These are phyloP conservation scores for Engystomops pustulosus DNA, from an alignment of 2,113 vertebrate genomes.

Conservation along the genomic window DNA sequence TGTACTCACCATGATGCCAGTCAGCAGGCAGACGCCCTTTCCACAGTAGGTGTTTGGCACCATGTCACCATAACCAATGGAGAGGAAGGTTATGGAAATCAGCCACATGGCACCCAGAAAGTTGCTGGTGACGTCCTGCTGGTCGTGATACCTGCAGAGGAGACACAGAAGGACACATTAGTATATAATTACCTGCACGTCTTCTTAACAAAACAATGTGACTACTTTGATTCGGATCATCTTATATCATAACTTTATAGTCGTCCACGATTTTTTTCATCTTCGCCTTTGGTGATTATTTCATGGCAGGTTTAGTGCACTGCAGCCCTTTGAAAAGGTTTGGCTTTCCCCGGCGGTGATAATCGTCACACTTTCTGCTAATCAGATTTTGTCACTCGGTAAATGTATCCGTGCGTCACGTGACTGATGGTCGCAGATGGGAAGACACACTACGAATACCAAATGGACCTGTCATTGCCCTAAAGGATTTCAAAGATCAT, in stretches of 20 bases:
- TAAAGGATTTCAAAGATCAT: neutral
- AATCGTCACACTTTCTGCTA: neutral
- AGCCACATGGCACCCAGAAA: constrained; percentile 99
- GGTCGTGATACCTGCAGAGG: constrained; percentile 89
- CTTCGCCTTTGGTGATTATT: neutral
- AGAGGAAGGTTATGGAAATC: constrained; percentile 98
- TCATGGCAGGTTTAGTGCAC: neutral
- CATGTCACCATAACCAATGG: constrained; percentile 98
- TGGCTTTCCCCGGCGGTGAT: neutral
- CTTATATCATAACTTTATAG: too few relatives aligned
- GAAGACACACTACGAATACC: neutral
- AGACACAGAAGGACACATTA: neutral
- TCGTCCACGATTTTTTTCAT: too few relatives aligned
- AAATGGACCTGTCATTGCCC: neutral
- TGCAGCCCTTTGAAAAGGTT: neutral
- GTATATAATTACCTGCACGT: too few relatives aligned
- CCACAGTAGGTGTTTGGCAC: constrained; percentile 98
- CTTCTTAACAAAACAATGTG: too few relatives aligned
- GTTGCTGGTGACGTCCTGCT: constrained; percentile 97
- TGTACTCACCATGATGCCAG: constrained; percentile 98
- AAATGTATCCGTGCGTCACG: neutral
- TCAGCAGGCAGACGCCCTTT: constrained; percentile 96
- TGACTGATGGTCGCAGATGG: neutral
- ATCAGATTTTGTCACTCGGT: neutral
- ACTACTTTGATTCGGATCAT: too few relatives aligned